Conservation (phyloP, 2,888 invertebrate species). For the Lathronympha strigana region DNA sequence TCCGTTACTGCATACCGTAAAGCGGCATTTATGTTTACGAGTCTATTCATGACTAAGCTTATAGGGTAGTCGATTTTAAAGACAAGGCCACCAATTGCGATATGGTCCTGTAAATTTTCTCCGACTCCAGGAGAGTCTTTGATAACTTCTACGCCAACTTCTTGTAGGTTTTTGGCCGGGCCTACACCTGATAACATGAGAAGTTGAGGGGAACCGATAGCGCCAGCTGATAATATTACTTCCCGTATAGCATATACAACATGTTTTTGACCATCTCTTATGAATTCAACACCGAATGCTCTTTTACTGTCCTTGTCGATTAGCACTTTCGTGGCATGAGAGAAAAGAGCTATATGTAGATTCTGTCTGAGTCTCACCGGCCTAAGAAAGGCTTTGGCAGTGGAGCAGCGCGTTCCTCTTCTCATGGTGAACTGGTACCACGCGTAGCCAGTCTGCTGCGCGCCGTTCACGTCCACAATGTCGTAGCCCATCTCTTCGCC, state of each 20-base stretch:
- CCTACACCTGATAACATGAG: slow-evolving; percentile 96
- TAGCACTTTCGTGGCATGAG: slow-evolving; percentile 90
- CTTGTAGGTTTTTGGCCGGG: slow-evolving; percentile 88
- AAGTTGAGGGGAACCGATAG: slow-evolving; percentile 95
- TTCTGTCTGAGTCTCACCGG: slow-evolving; percentile 91
- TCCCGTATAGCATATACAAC: slow-evolving; percentile 89
- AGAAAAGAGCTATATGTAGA: slow-evolving; percentile 91
- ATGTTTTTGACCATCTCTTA: slow-evolving; percentile 86
- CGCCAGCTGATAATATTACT: slow-evolving; percentile 94
- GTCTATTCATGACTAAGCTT: slow-evolving; percentile 90
- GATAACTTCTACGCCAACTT: slow-evolving; percentile 89
- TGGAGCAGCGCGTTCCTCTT: slow-evolving; percentile 91
- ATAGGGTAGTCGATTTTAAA: slow-evolving; percentile 92
- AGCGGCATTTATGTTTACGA: slow-evolving; percentile 93
- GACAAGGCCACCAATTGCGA: slow-evolving; percentile 92
- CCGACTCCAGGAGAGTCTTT: slow-evolving; percentile 93
- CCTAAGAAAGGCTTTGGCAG: slow-evolving; percentile 93
- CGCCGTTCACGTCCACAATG: slow-evolving; percentile 93
- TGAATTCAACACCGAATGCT: slow-evolving; percentile 92
- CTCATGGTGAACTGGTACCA: slow-evolving; percentile 96
- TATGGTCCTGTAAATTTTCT: slow-evolving; percentile 94
- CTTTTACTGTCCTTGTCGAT: slow-evolving; percentile 89
- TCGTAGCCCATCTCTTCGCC: slow-evolving; percentile 97
- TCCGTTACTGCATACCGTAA: slow-evolving; percentile 93
- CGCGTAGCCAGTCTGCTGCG: slow-evolving; percentile 93